Evolutionary conservation across 2,797 vertebrate genomes (phyloP).

Genomic region (Emydoidea blandingii): DNA sequence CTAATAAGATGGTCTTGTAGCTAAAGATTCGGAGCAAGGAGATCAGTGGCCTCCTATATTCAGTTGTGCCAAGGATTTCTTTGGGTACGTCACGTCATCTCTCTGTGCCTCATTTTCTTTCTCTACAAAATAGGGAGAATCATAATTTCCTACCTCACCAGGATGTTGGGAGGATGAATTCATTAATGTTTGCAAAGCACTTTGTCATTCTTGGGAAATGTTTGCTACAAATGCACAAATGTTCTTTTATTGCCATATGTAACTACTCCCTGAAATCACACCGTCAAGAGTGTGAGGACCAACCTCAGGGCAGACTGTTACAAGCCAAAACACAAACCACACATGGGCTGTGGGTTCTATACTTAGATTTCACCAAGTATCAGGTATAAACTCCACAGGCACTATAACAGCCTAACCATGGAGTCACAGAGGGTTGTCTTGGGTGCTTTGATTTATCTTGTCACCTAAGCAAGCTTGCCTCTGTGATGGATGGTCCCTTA

Average conservation of each 20-base stretch:
- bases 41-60: rapidly evolving
- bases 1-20: background rate
- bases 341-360: too few species aligned
- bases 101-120: background rate
- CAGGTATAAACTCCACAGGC: too few species aligned
- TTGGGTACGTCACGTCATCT: background rate
- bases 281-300: background rate
- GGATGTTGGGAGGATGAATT: rapidly evolving
- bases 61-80: background rate
- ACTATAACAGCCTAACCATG: too few species aligned
- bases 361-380: too few species aligned
- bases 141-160: rapidly evolving
- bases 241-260: rapidly evolving
- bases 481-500: too few species aligned
- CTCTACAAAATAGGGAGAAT: background rate
- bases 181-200: background rate
- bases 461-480: too few species aligned
- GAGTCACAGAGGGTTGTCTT: too few species aligned
- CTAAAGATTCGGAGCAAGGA: background rate
- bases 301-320: too few species aligned
- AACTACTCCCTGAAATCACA: rapidly evolving
- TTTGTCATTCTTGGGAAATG: background rate
- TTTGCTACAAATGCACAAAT: background rate
- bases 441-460: too few species aligned
- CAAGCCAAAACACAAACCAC: too few species aligned